Conservation (phyloP, 2,113 vertebrate species). For the Rhea pennata region DNA sequence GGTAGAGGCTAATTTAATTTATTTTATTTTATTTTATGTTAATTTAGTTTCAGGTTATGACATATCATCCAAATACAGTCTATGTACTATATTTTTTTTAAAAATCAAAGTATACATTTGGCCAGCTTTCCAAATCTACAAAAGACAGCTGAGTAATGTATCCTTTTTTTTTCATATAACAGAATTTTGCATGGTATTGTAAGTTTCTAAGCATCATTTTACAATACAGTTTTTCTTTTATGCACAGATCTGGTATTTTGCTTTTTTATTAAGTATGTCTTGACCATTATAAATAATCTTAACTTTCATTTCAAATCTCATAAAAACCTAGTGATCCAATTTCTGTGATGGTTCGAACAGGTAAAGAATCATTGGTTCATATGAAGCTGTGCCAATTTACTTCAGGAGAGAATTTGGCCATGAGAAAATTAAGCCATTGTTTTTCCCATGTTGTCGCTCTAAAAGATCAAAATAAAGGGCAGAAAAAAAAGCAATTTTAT, state of each 20-base stretch:
- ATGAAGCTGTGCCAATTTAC: neutral
- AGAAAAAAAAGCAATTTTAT: rapidly evolving
- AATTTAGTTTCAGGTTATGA: neutral
- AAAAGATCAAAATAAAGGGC: neutral
- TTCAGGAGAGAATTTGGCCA: neutral
- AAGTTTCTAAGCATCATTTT: neutral
- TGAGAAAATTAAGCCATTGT: neutral
- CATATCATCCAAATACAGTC: neutral
- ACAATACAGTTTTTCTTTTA: neutral
- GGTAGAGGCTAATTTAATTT: neutral
- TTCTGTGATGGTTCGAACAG: neutral
- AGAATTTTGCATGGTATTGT: neutral
- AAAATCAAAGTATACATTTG: neutral
- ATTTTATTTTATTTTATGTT: neutral
- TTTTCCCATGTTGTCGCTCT: neutral
- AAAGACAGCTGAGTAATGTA: neutral
- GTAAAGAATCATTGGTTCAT: neutral
- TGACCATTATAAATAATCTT: neutral
- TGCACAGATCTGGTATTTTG: neutral
- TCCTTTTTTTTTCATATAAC: neutral
- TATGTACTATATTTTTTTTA: neutral
- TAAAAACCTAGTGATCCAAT: neutral
- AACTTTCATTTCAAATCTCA: neutral
- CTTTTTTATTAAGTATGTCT: neutral
- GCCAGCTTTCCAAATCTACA: neutral